A percentile compares a stretch with the other conserved stretches of the same genome.
Conservation (phyloP, 2,113 vertebrate genomes). For the Neotoma lepida region DNA sequence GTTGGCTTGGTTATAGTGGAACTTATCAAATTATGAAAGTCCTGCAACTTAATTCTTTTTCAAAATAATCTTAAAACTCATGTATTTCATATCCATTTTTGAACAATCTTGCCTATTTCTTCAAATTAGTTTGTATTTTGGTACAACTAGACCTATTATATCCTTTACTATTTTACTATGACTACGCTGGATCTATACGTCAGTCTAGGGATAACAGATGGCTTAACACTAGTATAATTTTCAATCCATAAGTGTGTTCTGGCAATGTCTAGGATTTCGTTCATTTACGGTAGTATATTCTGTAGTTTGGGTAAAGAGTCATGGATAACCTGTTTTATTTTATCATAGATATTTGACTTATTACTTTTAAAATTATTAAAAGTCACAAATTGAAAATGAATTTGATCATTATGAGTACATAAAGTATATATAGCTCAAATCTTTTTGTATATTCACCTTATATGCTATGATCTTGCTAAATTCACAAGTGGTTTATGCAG, state of each 20-base stretch:
- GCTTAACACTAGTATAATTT: neutral
- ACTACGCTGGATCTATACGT: neutral
- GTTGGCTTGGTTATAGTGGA: neutral
- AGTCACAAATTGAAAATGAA: neutral
- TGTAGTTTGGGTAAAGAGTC: neutral
- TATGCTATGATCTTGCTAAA: slow-evolving; percentile 6
- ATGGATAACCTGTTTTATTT: slow-evolving; percentile 14
- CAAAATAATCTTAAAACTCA: neutral
- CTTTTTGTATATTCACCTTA: neutral
- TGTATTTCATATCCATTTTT: neutral
- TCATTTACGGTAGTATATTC: neutral
- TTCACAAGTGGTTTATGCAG: neutral
- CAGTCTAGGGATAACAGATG: neutral
- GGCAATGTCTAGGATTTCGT: neutral
- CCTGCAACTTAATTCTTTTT: neutral
- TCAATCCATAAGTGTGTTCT: neutral
- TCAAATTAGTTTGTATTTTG: neutral
- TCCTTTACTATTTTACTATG: neutral
- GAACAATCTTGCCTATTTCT: slow-evolving; percentile 21
- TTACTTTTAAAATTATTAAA: slow-evolving; percentile 7
- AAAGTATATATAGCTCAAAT: neutral
- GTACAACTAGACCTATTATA: neutral
- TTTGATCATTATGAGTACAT: neutral
- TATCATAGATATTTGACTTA: neutral
- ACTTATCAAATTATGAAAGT: neutral